phyloP scores from a whole-genome alignment of 2,797 vertebrate species.

The Diglossa cyanea region DNA sequence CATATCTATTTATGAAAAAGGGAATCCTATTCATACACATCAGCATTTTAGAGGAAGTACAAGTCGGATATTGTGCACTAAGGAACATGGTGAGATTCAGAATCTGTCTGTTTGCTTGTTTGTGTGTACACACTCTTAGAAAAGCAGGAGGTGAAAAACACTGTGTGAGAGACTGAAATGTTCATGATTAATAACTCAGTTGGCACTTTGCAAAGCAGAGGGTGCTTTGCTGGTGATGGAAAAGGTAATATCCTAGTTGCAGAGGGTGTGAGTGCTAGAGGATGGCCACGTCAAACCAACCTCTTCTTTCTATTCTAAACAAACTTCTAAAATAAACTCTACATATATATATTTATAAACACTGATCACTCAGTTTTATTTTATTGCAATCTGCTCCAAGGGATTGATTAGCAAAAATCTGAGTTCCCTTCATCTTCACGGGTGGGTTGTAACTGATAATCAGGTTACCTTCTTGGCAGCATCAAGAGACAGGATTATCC shows the following conservation, averaged over 20 bases:
- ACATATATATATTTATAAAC: not conserved
- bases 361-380: no score
- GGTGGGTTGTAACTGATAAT: rapidly evolving
- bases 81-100: not conserved
- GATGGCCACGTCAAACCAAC: rapidly evolving
- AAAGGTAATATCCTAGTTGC: not conserved
- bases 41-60: not conserved
- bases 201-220: not conserved
- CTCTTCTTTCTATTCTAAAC: not conserved
- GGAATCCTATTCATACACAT: not conserved
- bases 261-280: not conserved
- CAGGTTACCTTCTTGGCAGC: not conserved
- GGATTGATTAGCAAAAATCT: not conserved
- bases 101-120: not conserved
- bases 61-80: not conserved
- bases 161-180: not conserved
- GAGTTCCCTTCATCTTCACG: not conserved
- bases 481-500: not conserved
- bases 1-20: not conserved
- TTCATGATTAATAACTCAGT: not conserved
- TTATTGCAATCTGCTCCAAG: not conserved
- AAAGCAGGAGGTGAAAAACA: not conserved
- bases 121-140: not conserved
- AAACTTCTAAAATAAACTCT: not conserved
- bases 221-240: not conserved